Evolutionary conservation across 1,140 invertebrate genomes (phyloP), one percentile per base, ranked within the genome.

Genomic region (Drosophila equinoxialis): DNA sequence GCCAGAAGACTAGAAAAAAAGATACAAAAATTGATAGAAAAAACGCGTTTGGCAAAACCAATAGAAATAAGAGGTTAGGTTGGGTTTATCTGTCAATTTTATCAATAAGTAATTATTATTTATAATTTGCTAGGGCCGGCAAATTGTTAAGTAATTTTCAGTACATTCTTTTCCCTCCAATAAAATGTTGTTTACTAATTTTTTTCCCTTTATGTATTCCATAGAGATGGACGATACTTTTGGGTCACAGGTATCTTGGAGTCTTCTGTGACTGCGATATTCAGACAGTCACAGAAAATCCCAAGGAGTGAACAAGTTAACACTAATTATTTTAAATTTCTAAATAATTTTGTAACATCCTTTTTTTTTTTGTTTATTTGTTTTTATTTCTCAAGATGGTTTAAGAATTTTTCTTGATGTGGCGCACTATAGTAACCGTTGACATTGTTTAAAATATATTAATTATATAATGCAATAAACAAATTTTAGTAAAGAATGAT

Each of bases 161-260:
- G 74, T 77, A 77, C 75, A 70, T 74, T 14, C 57, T 81, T 84
- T 84, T 84, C 81, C 81, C 83, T 85, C 82, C 83, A 86, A 77
- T 79, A 73, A 78, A 78, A 67, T 70, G 71, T 86, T 86, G 82
- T 86, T 86, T 86, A 86, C 81, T 78, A 76, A 62, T 68, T 75
- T 82, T 86, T 86, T 84, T 83, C 66, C 66, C 65, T 81, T 87
- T 82, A 77, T 85, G 82, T 85, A 85, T 85, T 85, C 82, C 64
- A 48, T 66, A 67, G 64, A 73, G 71, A 45, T 59, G 71, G 30
- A 6, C 57, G 57, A 59, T 59, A 20, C 4, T 37, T 37, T 10
- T 1, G 1, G 0, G 35, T 37, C 11, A 20, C 26, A 10, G 33
- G 0, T 48, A 48, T 13, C 11, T 11, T n/a, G n/a, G n/a, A n/a